Conservation (phyloP, 1,140 invertebrate species). For the Heterodera carotae region DNA sequence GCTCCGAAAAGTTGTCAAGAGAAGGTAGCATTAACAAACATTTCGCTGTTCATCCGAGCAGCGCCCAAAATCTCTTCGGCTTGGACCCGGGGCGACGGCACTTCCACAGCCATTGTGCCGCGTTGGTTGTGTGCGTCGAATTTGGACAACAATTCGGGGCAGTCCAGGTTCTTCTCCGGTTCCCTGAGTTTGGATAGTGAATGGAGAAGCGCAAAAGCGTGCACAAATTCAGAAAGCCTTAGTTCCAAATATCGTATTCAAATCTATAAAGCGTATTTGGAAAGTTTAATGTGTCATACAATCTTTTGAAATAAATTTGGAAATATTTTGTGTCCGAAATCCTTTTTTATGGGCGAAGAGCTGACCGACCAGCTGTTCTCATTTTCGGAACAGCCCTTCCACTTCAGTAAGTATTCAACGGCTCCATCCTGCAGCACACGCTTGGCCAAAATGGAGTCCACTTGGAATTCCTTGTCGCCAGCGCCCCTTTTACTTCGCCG, state of each 20-base stretch:
- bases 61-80: conserved; percentile 13
- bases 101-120: not conserved
- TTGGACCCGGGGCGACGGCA: not conserved
- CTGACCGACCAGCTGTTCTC: conserved; percentile 9
- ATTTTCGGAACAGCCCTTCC: conserved; percentile 13
- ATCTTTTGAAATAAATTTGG: not conserved
- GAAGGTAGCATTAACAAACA: no score
- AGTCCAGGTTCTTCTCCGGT: conserved; percentile 16
- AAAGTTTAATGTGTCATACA: not conserved
- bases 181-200: not conserved
- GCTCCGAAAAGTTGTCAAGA: not conserved
- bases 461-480: conserved; percentile 7
- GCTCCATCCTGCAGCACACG: not conserved
- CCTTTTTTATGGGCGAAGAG: not conserved
- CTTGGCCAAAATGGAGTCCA: conserved; percentile 3
- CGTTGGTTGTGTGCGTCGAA: not conserved
- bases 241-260: not conserved
- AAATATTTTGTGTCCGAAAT: not conserved
- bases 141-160: conserved; percentile 8
- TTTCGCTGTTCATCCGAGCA: conserved; percentile 13
- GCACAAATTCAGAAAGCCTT: no score
- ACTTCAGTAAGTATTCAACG: conserved; percentile 13
- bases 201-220: no score
- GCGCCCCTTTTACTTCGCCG: not conserved
- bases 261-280: not conserved